Percentiles rank a stretch among this genome's conserved stretches.
These are phyloP conservation scores for Candoia aspera DNA, from an alignment of 2,113 vertebrate species.

Conservation along the genomic window DNA sequence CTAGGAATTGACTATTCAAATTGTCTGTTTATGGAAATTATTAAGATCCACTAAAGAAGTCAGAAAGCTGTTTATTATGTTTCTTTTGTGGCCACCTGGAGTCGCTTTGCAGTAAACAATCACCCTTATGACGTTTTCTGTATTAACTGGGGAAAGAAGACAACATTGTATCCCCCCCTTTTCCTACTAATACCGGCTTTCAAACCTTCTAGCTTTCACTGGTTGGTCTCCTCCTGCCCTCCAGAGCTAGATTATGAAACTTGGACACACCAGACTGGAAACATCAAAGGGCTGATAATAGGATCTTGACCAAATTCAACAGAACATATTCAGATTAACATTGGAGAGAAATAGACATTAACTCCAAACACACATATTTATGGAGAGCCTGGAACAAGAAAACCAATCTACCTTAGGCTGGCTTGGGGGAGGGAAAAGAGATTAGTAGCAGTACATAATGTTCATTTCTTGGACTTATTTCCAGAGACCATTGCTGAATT, in stretches of 20 bases:
- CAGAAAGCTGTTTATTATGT: background rate
- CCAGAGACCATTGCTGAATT: conserved; percentile 25
- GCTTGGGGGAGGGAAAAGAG: background rate
- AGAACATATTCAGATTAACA: conserved; percentile 49
- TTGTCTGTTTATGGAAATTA: conserved; percentile 57
- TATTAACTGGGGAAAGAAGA: conserved; percentile 51
- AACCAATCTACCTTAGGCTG: background rate
- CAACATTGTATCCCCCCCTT: conserved; percentile 13
- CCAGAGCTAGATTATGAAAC: conserved; percentile 65
- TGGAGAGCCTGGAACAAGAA: conserved; percentile 9
- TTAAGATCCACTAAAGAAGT: conserved; percentile 55
- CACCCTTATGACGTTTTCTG: conserved; percentile 30
- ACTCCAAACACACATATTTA: conserved; percentile 44
- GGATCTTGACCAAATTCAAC: conserved; percentile 54
- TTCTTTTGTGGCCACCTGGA: background rate
- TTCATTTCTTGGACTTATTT: conserved; percentile 20
- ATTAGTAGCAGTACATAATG: background rate
- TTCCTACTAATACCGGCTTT: conserved; percentile 48
- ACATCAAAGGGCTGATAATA: conserved; percentile 62
- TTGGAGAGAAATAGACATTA: conserved; percentile 27
- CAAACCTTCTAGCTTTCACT: conserved; percentile 29
- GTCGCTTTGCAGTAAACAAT: conserved; percentile 33
- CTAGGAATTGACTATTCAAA: conserved; percentile 56
- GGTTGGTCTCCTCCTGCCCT: conserved; percentile 9
- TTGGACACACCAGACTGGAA: conserved; percentile 57